These are phyloP conservation scores for Nesogale talazaci DNA, from an alignment of 2,113 vertebrate species.

Conservation along the genomic window DNA sequence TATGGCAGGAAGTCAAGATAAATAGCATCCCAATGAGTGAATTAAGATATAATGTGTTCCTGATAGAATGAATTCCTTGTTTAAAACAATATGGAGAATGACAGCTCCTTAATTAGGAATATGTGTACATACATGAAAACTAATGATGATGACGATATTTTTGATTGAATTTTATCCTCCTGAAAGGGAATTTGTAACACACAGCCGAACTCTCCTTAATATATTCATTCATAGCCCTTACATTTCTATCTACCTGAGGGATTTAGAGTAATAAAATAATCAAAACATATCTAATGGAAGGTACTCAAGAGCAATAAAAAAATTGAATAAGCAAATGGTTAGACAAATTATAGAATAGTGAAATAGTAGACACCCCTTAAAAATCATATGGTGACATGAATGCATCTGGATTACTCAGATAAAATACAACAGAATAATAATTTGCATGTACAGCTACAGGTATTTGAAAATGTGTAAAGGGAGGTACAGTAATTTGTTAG, in stretches of 20 bases:
- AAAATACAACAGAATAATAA: not conserved
- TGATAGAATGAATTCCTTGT: not conserved
- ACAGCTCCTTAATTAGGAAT: not conserved
- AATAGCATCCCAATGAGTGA: conserved; percentile 39
- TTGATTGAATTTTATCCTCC: too few relatives aligned
- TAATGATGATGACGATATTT: too few relatives aligned
- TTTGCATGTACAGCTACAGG: not conserved
- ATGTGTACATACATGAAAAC: too few relatives aligned
- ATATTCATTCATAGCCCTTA: too few relatives aligned
- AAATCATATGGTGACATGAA: not conserved
- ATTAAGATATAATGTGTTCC: not conserved
- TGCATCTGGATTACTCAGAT: not conserved
- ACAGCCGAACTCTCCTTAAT: too few relatives aligned
- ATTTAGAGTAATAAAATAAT: not conserved
- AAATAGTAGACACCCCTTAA: not conserved
- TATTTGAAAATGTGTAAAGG: not conserved
- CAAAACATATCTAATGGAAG: not conserved
- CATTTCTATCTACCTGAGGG: not conserved
- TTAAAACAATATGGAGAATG: not conserved
- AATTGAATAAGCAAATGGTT: not conserved
- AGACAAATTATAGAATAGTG: not conserved
- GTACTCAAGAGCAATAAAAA: not conserved
- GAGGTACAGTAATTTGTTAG: not conserved
- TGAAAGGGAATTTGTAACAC: too few relatives aligned
- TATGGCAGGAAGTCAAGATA: not conserved